A percentile compares a stretch with the other conserved stretches of the same genome.
phyloP scores from a whole-genome alignment of 2,113 vertebrate genomes.

The Engystomops pustulosus region DNA sequence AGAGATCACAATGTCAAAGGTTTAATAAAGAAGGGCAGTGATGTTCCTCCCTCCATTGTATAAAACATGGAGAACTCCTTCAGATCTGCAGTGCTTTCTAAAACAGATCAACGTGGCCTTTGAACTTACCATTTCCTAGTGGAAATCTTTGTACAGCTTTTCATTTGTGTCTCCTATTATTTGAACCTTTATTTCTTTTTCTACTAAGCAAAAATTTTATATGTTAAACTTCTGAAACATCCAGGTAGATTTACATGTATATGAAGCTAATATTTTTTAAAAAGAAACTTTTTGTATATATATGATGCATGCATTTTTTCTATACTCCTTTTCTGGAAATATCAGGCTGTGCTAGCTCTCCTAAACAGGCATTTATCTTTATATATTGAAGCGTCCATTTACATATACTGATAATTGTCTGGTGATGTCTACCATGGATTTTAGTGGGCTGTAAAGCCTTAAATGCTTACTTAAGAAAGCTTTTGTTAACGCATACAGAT shows the following conservation, averaged over 20 bases:
- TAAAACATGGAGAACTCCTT: conserved; percentile 65
- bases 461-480: neutral
- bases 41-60: neutral
- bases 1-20: conserved; percentile 73
- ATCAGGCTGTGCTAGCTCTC: conserved; percentile 74
- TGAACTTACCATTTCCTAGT: conserved; percentile 72
- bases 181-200: conserved; percentile 73
- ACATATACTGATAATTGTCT: conserved; percentile 8
- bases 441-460: neutral
- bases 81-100: conserved; percentile 72
- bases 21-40: conserved; percentile 56
- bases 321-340: conserved; percentile 75
- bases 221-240: conserved; percentile 80
- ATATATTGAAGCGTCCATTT: neutral
- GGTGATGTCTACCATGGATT: conserved; percentile 30
- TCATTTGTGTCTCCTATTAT: conserved; percentile 77
- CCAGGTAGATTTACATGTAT: conserved; percentile 83
- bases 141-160: conserved; percentile 81
- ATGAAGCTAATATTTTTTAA: conserved; percentile 85
- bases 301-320: conserved; percentile 78
- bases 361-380: conserved; percentile 66
- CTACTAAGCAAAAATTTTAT: conserved; percentile 80
- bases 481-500: neutral
- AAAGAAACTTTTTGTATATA: conserved; percentile 79
- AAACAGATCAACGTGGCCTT: conserved; percentile 67